Base-by-base conservation (phyloP, 2,888 invertebrate species). In the Lithophane ornitopus region DNA sequence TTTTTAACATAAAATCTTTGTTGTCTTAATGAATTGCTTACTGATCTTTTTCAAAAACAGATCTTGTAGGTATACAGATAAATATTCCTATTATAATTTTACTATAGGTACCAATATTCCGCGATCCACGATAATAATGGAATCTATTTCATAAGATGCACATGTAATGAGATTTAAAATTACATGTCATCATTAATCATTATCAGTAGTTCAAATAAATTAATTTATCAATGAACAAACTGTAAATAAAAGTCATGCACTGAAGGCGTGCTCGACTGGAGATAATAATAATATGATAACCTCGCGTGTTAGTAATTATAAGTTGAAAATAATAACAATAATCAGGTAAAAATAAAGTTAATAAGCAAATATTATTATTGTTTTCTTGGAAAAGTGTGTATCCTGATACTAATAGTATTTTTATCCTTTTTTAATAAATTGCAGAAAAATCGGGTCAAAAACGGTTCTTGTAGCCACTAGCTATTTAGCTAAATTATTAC, bases 131-230 rank as follows among this genome's bases (percentile, higher is more conserved):
- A 19, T 49, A 49, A 46, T 46, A 46, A 49, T 49, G 19, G 49
- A 49, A 83, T 62, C 68, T 84, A 73, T 82, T 70, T 80, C 66
- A 81, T 66, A 68, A 72, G 46, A 66, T 74, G 65, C 69, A 69
- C 63, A 73, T 79, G 81, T 85, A 78, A 87, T 65, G 73, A 76
- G 68, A 73, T 73, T 67, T 46, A 41, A 76, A 74, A 68, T 85
- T 82, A 82, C 75, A 66, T 72, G 39, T 77, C 52, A 19, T 44
- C 67, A 68, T 69, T 87, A 87, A 19, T 44, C 67, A 65, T 69
- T 87, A 87, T 85, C 79, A 79, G 65, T 39, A 71, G 82, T 81
- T 86, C 85, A 87, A 80, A 76, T 74, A 84, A 72, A 74, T 81
- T 70, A 76, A 77, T 81, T 81, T 68, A 76, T 70, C 73, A 87